These are phyloP conservation scores for Halcyon smyrnensis DNA, from an alignment of 2,797 vertebrate genomes.

Conservation along the genomic window DNA sequence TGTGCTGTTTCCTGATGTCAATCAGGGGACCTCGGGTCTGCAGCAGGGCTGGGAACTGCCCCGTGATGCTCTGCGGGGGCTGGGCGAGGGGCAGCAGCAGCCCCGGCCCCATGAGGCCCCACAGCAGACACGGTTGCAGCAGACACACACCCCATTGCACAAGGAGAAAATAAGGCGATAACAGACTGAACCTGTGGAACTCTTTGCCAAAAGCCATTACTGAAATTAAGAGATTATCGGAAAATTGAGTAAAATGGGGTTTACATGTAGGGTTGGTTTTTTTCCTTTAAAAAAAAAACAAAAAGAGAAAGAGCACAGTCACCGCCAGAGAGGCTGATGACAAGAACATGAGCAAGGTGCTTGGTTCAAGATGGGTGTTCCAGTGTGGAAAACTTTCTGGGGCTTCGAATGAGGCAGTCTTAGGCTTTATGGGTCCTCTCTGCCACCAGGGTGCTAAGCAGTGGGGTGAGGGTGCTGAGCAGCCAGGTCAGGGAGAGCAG, in stretches of 20 bases:
- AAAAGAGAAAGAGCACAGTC: neutral
- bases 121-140: rapidly evolving
- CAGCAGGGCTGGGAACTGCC: neutral
- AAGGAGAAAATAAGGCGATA: no score
- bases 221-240: neutral
- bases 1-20: neutral
- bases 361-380: rapidly evolving
- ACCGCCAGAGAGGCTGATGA: neutral
- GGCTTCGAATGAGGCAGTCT: neutral
- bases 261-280: neutral
- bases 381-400: neutral
- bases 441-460: neutral
- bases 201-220: rapidly evolving
- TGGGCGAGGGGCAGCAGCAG: rapidly evolving
- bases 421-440: neutral
- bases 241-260: neutral
- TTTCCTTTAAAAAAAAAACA: neutral
- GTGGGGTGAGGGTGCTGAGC: neutral
- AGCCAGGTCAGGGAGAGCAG: neutral
- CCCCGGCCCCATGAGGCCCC: rapidly evolving
- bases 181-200: neutral
- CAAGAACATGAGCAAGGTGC: neutral
- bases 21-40: neutral
- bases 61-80: rapidly evolving
- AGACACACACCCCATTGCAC: neutral